Conservation (phyloP, 1,140 invertebrate species). For the Rhizoglyphus robini region DNA sequence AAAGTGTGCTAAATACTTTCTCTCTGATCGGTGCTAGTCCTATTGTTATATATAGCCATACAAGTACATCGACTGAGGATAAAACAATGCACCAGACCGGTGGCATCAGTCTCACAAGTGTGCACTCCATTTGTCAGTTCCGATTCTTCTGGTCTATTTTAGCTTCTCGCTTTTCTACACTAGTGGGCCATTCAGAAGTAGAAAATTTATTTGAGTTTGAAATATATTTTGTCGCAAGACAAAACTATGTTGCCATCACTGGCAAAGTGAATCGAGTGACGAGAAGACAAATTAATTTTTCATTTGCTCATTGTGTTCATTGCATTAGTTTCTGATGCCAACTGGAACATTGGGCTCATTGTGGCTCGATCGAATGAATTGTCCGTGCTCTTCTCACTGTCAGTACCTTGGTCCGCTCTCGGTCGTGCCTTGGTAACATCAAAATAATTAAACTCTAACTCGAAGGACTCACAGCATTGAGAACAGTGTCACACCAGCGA, state of each 20-base stretch:
- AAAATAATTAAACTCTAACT: slow-evolving; percentile 2
- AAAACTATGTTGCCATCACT: not conserved
- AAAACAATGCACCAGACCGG: not conserved
- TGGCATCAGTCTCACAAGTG: not conserved
- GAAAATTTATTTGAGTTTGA: slow-evolving; percentile 1
- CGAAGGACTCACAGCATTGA: no score
- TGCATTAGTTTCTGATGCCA: not conserved
- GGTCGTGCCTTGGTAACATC: not conserved
- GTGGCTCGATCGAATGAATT: not conserved
- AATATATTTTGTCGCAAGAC: not conserved
- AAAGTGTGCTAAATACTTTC: not conserved
- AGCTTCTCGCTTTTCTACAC: not conserved
- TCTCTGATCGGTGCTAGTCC: no score
- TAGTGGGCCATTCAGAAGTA: not conserved
- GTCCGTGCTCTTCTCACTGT: not conserved
- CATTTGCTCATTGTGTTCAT: not conserved
- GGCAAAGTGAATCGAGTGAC: not conserved
- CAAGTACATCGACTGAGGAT: not conserved
- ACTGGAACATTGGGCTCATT: not conserved
- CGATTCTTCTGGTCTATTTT: not conserved
- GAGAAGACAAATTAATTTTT: slow-evolving; percentile 1
- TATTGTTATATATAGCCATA: not conserved
- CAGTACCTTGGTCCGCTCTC: no score
- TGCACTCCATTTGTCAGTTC: not conserved
- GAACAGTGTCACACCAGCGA: no score